Percentiles rank a stretch among this genome's conserved stretches.
Evolutionary conservation across 2,797 vertebrate genomes (phyloP).

Genomic region (Siniperca undulata): DNA sequence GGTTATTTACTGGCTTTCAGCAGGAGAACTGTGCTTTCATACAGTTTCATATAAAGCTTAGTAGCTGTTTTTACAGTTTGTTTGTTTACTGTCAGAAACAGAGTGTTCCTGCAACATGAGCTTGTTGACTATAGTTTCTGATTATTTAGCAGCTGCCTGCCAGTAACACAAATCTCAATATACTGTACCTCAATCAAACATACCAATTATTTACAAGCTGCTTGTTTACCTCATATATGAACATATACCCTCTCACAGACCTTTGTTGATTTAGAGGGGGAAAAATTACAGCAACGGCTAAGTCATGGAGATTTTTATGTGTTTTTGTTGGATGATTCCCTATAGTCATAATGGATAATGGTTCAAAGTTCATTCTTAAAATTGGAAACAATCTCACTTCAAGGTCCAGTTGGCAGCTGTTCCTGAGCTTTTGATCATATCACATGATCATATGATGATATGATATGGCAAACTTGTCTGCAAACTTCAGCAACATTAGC

Average conservation of each 20-base stretch:
- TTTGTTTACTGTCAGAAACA: conserved; percentile 50
- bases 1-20: conserved; percentile 76
- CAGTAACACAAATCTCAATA: conserved; percentile 35
- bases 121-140: conserved; percentile 31
- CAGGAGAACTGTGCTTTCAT: conserved; percentile 44
- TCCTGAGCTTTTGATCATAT: not conserved
- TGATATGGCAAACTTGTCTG: not conserved
- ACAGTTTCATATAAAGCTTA: conserved; percentile 33
- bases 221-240: conserved; percentile 1
- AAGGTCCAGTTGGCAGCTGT: not conserved
- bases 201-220: conserved; percentile 34
- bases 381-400: not conserved
- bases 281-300: not conserved
- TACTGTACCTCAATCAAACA: conserved; percentile 30
- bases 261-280: not conserved
- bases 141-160: conserved; percentile 47
- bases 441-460: not conserved
- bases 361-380: not conserved
- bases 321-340: not conserved
- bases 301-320: not conserved
- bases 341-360: not conserved
- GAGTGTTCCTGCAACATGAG: conserved; percentile 12
- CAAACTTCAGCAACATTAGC: too few species aligned
- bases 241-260: not conserved
- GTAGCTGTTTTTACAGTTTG: conserved; percentile 49